phyloP scores from a whole-genome alignment of 23 tunicate species.

The Phallusia fumigata region DNA sequence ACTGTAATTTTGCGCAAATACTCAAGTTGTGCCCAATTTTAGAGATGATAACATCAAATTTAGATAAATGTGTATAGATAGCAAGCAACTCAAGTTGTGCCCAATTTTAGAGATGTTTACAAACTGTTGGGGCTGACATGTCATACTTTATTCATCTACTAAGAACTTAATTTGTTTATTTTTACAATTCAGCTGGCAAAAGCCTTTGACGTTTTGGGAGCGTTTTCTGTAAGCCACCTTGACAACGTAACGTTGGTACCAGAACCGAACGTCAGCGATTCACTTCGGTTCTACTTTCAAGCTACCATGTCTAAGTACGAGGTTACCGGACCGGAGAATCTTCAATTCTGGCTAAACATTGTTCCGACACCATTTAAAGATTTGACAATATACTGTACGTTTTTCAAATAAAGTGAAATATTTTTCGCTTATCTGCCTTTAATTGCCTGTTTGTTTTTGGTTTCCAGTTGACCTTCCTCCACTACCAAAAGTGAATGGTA shows the following conservation, averaged over 20 bases:
- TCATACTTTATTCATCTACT: neutral
- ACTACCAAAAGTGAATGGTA: slow-evolving; percentile 1
- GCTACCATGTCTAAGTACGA: slow-evolving; percentile 57
- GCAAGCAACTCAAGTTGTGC: neutral
- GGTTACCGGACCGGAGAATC: slow-evolving; percentile 38
- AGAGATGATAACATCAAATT: neutral
- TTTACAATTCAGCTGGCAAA: neutral
- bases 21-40: neutral
- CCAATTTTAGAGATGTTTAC: neutral
- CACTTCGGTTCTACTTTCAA: slow-evolving; percentile 34
- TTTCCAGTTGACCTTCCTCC: slow-evolving; percentile 17
- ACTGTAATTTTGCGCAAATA: too few species aligned
- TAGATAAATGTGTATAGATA: too few species aligned
- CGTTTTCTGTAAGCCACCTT: neutral
- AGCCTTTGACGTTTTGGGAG: neutral
- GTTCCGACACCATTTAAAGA: neutral
- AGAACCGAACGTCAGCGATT: slow-evolving; percentile 1
- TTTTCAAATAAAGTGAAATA: neutral
- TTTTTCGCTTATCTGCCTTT: too few species aligned
- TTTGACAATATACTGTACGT: slow-evolving; percentile 37
- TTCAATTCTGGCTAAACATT: slow-evolving; percentile 25
- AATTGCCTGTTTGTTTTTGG: neutral
- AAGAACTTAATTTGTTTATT: neutral
- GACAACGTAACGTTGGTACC: slow-evolving; percentile 5
- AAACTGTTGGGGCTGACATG: neutral